Evolutionary conservation across 2,113 vertebrate genomes (phyloP).

Genomic region (Sphyrna mokarran): DNA sequence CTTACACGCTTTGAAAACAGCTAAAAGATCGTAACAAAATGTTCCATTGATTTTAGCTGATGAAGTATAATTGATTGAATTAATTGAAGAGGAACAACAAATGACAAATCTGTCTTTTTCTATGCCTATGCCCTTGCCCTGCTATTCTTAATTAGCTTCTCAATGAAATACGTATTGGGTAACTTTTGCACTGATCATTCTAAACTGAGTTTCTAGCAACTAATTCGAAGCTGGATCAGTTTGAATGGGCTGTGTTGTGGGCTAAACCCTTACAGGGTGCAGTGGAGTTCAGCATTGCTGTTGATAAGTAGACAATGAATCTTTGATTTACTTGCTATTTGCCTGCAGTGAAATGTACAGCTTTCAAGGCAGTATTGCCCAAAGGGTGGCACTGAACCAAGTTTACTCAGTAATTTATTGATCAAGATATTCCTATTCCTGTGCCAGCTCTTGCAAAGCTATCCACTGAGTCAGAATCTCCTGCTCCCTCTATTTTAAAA

Average conservation of each 20-base stretch:
- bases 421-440: not conserved
- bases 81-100: not conserved
- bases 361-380: not conserved
- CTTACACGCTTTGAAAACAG: not conserved
- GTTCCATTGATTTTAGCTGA: not conserved
- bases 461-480: not conserved
- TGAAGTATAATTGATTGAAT: not conserved
- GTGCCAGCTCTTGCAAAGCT: not conserved
- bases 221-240: not conserved
- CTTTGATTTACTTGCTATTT: not conserved
- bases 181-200: not conserved
- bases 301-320: not conserved
- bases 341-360: not conserved
- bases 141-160: not conserved
- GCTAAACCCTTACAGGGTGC: not conserved
- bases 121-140: not conserved
- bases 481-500: not conserved
- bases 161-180: not conserved
- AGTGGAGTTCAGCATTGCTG: not conserved
- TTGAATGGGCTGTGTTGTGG: not conserved
- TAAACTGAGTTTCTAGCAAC: not conserved
- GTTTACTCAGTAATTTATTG: not conserved
- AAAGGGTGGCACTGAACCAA: not conserved
- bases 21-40: not conserved
- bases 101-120: not conserved